Percentiles rank a stretch among this genome's conserved stretches.
Evolutionary conservation across 2,113 vertebrate genomes (phyloP).

Genomic region (Eleginops maclovinus): DNA sequence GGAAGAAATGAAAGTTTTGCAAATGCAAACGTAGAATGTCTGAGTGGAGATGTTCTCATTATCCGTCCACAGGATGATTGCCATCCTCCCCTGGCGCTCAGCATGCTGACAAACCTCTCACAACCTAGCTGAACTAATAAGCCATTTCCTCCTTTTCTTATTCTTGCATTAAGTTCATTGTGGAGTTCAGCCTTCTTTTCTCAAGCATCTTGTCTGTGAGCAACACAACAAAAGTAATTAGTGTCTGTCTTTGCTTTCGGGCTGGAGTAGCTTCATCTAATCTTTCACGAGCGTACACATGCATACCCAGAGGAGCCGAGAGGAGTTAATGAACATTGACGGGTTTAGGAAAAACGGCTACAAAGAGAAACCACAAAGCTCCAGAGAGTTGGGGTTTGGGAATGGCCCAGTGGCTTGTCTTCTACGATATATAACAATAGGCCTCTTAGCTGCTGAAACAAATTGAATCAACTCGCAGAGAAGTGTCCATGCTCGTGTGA

Average conservation of each 20-base stretch:
- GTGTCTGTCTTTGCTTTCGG: constrained; percentile 54
- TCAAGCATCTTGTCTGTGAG: constrained; percentile 47
- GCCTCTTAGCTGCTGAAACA: constrained; percentile 59
- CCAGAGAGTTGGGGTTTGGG: constrained; percentile 9
- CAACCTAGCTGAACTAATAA: constrained; percentile 56
- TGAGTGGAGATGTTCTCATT: constrained; percentile 45
- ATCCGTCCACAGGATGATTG: constrained; percentile 40
- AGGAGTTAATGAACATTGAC: constrained; percentile 58
- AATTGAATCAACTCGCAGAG: constrained; percentile 61
- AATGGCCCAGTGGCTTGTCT: constrained; percentile 55
- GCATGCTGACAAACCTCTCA: constrained; percentile 47
- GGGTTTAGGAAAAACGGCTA: constrained; percentile 40
- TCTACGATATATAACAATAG: constrained; percentile 25
- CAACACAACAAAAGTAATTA: constrained; percentile 72
- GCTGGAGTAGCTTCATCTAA: constrained; percentile 53
- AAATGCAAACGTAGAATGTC: background rate
- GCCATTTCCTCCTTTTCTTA: constrained; percentile 37
- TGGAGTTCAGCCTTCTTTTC: constrained; percentile 32
- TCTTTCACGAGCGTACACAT: constrained; percentile 39
- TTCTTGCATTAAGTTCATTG: constrained; percentile 39
- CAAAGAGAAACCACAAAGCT: constrained; percentile 49
- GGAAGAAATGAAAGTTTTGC: constrained; percentile 27
- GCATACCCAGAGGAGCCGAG: constrained; percentile 46
- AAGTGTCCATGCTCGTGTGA: constrained; percentile 44
- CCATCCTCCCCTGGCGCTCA: constrained; percentile 1